A percentile compares a stretch with the other conserved stretches of the same genome.
Evolutionary conservation across 1,140 invertebrate species (phyloP).

Genomic region (Drosophila biarmipes): DNA sequence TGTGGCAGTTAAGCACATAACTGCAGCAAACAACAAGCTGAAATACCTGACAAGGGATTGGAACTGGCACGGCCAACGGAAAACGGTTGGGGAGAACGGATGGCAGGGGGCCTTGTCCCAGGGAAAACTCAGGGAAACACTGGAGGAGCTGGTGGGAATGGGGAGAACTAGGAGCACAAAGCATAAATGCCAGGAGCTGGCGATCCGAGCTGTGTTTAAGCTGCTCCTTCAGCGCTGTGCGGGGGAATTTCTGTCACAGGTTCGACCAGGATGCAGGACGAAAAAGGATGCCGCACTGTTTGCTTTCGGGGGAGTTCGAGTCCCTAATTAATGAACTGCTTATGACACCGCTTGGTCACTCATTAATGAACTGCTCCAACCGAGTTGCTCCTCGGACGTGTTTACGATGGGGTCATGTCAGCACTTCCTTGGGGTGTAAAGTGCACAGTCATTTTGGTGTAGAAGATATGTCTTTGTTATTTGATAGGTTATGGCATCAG

Average conservation of each 20-base stretch:
- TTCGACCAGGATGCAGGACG: slow-evolving; percentile 5
- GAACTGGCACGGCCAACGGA: slow-evolving; percentile 13
- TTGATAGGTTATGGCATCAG: no score
- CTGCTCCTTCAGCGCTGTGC: slow-evolving; percentile 19
- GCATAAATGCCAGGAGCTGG: slow-evolving; percentile 35
- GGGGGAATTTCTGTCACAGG: slow-evolving; percentile 18
- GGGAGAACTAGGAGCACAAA: not conserved
- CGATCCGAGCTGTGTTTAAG: slow-evolving; percentile 27
- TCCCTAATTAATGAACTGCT: slow-evolving; percentile 44
- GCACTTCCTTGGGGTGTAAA: not conserved
- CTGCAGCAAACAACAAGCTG: slow-evolving; percentile 46
- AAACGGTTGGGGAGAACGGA: not conserved
- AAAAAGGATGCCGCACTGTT: slow-evolving; percentile 16
- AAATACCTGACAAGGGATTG: slow-evolving; percentile 43
- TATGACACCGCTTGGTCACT: slow-evolving; percentile 36
- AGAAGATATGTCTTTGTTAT: no score
- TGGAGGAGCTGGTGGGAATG: not conserved
- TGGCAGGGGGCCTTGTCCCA: no score
- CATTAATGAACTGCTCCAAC: slow-evolving; percentile 25
- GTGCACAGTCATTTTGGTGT: not conserved
- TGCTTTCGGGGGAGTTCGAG: slow-evolving; percentile 12
- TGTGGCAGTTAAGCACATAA: slow-evolving; percentile 42
- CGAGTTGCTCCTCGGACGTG: not conserved
- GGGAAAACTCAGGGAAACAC: not conserved
- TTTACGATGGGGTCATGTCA: not conserved